Base-by-base conservation (phyloP, 2,888 invertebrate genomes). In the Leucozona laternaria region DNA sequence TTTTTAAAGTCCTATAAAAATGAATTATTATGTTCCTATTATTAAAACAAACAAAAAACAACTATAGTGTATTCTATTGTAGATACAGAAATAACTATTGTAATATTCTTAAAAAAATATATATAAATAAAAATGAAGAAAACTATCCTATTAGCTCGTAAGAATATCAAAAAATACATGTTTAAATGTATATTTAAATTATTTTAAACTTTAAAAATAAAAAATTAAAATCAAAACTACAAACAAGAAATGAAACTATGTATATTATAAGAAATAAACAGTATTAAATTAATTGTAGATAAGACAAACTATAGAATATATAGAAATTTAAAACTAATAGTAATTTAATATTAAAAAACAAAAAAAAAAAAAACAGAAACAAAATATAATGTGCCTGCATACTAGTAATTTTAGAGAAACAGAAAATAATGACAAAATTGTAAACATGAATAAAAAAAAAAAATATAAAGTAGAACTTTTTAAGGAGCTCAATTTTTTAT, bases 381-480 rank as follows among this genome's bases (percentile, higher is more conserved):
- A 78, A 86, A 86, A 82, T 82, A 82, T 68, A 86, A 86, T 75
- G 86, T 86, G 80, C 78, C 79, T 88, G 80, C 84, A 84, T 88
- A 88, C 77, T 79, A 75, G 68, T 80, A 84, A 70, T 84, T 80
- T 83, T 79, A 72, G 60, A 66, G 50, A 78, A 84, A 80, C 72
- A 17, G 45, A 37, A 60, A 60, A 50, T 25, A 15, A 89, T 88
- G 87, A 89, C 88, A 89, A 64, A 53, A 78, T 64, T 37, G 50
- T 25, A 55, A 78, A 77, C 66, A 68, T 45, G 15, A 53, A 71
- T 45, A 53, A 64, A 73, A 80, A 45, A 62, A 34, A 58, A 45
- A 31, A 64, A 66, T 68, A 81, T 84, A 84, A 66, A 37, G 76
- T 68, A 79, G 68, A 75, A 70, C 20, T 79, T 76, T 87, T 64